phyloP scores from a whole-genome alignment of 2,888 invertebrate genomes.

The Dorcus parallelipipedus region DNA sequence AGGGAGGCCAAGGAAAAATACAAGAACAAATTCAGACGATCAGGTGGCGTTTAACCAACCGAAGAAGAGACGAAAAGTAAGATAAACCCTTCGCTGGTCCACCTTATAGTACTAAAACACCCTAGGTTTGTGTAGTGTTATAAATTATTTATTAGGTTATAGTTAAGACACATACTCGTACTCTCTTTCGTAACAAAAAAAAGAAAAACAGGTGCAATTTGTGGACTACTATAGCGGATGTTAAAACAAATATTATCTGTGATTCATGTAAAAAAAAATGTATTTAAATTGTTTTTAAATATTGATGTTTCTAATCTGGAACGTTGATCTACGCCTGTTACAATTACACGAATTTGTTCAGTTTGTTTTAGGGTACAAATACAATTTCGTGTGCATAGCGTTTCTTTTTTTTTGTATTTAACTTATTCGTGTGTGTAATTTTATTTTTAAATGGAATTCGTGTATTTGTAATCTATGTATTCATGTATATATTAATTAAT shows the following conservation, averaged over 20 bases:
- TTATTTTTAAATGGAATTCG: not conserved
- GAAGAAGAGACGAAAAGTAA: not conserved
- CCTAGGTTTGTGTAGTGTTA: not conserved
- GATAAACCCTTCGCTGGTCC: not conserved
- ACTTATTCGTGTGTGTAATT: not conserved
- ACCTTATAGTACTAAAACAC: not conserved
- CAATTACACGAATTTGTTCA: conserved; percentile 9
- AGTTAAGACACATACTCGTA: too few species aligned
- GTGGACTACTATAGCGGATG: conserved; percentile 3
- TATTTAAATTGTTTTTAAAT: not conserved
- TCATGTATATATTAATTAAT: not conserved
- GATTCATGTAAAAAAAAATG: conserved; percentile 4
- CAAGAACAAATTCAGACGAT: conserved; percentile 1
- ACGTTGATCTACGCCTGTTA: not conserved
- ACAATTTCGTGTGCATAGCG: conserved; percentile 5
- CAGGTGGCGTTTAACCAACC: not conserved
- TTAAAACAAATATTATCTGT: conserved; percentile 11
- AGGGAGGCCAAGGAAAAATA: not conserved
- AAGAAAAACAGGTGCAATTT: conserved; percentile 9
- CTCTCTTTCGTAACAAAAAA: not conserved
- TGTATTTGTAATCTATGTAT: not conserved
- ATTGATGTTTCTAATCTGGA: conserved; percentile 12
- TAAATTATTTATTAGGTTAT: conserved; percentile 2
- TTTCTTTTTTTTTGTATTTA: conserved; percentile 3
- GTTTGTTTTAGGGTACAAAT: not conserved